Base-by-base conservation (phyloP, 2,797 vertebrate genomes). In the Amblyopsis hoosieri region DNA sequence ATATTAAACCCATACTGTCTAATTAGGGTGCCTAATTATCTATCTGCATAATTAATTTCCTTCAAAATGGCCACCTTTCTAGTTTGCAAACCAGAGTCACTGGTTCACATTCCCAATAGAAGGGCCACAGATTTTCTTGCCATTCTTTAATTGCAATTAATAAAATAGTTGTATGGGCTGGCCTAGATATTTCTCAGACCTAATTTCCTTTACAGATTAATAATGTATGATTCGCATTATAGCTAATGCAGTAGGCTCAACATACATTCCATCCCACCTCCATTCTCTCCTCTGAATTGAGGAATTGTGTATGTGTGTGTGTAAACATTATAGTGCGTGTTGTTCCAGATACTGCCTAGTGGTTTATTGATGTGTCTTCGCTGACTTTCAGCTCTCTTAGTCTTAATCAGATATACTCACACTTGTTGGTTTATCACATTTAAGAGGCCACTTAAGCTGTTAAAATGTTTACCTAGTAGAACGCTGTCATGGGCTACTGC, bases 191-290 rank as follows among this genome's bases (percentile, higher is more conserved):
- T 72, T 73, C 64, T 63, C 67, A 83, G 69, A 71, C 71, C 64
- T 66, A 57, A 78, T 87, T 72, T 85, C 61, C 70, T 69, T 59
- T 78, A 79, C 48, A 1, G 64, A 79, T 83, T 58, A 69, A 86
- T 82, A 67, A 90, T 85, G 78, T 79, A 80, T 72, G 66, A 66
- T 62, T 62, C 37, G 3, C 62, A 55, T 64, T 76, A 33, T 45
- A 58, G 64, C 67, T 66, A 80, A 70, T 23, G 3, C 64, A 60
- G 60, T 76, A 60, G 64, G 56, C 69, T 66, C 63, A 52, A 49
- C 64, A 58, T 72, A 83, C 65, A 83, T 75, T 23, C 71, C 9
- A 37, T 14, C 19, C 73, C 68, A 48, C 42, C 51, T n/a, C 59
- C 46, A 23, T 23, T 23, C 23, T 23, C 23, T 23, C 3, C 23